A percentile compares a stretch with the other conserved stretches of the same genome.
phyloP scores from a whole-genome alignment of 2,888 invertebrate species.

The Myopa tessellatipennis region DNA sequence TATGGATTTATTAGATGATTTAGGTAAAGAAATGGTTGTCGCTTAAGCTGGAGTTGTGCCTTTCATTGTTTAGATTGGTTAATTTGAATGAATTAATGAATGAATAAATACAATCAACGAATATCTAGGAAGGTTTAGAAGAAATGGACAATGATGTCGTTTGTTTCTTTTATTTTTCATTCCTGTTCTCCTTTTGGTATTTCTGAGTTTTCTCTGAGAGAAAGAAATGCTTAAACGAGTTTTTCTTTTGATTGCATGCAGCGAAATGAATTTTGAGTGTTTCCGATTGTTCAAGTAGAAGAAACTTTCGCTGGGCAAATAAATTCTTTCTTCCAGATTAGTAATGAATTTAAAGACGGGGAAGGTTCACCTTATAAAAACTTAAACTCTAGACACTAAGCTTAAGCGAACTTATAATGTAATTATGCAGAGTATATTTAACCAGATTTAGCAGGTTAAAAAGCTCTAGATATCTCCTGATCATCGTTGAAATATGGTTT shows the following conservation, averaged over 20 bases:
- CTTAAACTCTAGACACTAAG: too few relatives aligned
- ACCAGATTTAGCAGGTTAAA: too few relatives aligned
- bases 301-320: neutral
- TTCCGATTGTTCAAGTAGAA: neutral
- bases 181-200: conserved; percentile 1
- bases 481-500: too few relatives aligned
- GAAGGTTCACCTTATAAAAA: neutral
- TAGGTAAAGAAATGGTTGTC: too few relatives aligned
- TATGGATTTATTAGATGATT: too few relatives aligned
- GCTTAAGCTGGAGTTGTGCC: neutral
- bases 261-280: conserved; percentile 42
- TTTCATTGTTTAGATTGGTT: neutral
- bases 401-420: too few relatives aligned
- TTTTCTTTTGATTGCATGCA: conserved; percentile 21
- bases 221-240: conserved; percentile 35
- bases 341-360: neutral
- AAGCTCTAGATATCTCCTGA: too few relatives aligned
- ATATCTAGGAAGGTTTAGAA: neutral
- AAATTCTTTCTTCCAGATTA: neutral
- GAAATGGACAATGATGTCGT: neutral
- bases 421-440: too few relatives aligned
- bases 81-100: neutral
- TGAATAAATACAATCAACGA: too few relatives aligned
- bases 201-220: conserved; percentile 26
- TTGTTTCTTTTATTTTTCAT: neutral